Percentiles rank a stretch among this genome's conserved stretches.
Evolutionary conservation across 2,113 vertebrate genomes (phyloP).

Genomic region (Chaenocephalus aceratus): DNA sequence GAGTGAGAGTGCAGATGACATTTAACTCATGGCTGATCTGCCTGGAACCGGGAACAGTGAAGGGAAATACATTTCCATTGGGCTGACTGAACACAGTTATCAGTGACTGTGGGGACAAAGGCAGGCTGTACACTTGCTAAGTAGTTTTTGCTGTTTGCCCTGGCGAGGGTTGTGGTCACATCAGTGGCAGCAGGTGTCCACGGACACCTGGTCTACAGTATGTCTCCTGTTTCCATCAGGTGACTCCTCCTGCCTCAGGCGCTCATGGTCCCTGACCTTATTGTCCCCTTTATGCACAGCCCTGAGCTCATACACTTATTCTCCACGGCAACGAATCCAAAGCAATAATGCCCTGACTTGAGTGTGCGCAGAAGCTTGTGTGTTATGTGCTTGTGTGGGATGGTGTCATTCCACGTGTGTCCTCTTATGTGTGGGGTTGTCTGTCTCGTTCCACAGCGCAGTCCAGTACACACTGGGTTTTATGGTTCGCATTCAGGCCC

Average conservation of each 20-base stretch:
- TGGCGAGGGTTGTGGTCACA: constrained; percentile 39
- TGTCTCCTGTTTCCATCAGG: constrained; percentile 62
- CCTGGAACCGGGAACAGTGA: constrained; percentile 48
- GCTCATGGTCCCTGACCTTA: constrained; percentile 62
- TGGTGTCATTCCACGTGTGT: constrained; percentile 30
- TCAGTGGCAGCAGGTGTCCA: constrained; percentile 63
- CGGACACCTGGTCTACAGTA: constrained; percentile 55
- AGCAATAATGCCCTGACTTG: constrained; percentile 45
- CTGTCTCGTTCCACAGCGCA: constrained; percentile 53
- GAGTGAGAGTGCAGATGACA: constrained; percentile 58
- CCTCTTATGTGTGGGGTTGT: constrained; percentile 57
- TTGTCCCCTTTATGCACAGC: constrained; percentile 56
- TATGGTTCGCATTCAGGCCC: constrained; percentile 79
- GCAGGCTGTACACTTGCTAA: constrained; percentile 60
- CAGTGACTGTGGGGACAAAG: constrained; percentile 57
- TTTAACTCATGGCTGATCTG: constrained; percentile 71
- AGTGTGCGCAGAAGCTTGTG: neutral
- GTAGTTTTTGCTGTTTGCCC: constrained; percentile 72
- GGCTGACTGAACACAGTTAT: constrained; percentile 61
- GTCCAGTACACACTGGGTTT: constrained; percentile 79
- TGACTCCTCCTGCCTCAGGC: constrained; percentile 57
- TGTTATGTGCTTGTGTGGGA: constrained; percentile 4
- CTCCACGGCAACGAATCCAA: constrained; percentile 35
- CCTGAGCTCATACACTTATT: constrained; percentile 32
- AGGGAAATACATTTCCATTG: constrained; percentile 59